These are phyloP conservation scores for Cantharis lateralis DNA, from an alignment of 2,888 invertebrate genomes.

Conservation along the genomic window DNA sequence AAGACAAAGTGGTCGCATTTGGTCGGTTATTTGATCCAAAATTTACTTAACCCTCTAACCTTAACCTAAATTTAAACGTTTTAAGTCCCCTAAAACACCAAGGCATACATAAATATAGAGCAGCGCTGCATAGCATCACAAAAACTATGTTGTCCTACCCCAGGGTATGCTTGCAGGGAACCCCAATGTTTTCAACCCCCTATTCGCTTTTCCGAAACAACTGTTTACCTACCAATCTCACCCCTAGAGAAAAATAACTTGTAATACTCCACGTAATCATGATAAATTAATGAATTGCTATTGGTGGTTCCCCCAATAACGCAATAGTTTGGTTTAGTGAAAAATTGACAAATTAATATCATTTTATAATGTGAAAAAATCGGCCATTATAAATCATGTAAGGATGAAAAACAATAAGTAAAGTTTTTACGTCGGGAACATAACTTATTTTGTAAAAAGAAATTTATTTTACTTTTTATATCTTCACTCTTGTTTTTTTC, in stretches of 20 bases:
- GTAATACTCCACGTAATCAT: too few relatives aligned
- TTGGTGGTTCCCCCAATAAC: background rate
- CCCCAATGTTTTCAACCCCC: background rate
- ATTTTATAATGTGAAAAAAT: background rate
- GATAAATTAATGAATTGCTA: background rate
- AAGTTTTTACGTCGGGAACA: constrained; percentile 1
- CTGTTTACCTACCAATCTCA: background rate
- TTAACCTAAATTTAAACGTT: background rate
- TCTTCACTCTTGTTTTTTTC: background rate
- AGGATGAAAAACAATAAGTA: background rate
- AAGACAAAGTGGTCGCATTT: background rate
- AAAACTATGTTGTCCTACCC: background rate
- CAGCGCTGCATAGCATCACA: background rate
- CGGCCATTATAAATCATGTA: background rate
- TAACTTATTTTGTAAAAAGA: constrained; percentile 1
- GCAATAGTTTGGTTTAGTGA: too few relatives aligned
- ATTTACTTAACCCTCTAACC: background rate
- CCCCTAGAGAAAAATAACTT: background rate
- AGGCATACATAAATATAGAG: background rate
- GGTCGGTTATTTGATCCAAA: background rate
- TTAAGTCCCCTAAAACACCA: background rate
- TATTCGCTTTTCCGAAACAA: background rate
- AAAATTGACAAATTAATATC: background rate
- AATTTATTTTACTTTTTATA: background rate
- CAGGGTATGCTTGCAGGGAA: background rate